Conservation (phyloP, 37 sponge, comb jelly and placozoan genomes). For the Petrosia ficiformis region DNA sequence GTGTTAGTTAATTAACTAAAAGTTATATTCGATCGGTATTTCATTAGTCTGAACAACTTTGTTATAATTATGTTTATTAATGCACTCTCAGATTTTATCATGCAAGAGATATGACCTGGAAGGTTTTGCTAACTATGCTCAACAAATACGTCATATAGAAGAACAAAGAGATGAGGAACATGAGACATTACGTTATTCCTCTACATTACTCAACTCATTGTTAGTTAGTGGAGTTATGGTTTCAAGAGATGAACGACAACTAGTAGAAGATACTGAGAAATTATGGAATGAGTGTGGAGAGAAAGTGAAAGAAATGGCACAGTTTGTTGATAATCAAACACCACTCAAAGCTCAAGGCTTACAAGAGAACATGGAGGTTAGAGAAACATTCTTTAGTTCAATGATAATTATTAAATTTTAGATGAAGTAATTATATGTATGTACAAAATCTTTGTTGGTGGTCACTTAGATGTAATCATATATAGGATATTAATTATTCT, state of each 20-base stretch:
- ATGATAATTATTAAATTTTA: too few relatives aligned
- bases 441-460: too few relatives aligned
- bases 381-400: too few relatives aligned
- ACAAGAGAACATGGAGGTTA: constrained; percentile 57
- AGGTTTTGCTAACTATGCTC: constrained; percentile 60
- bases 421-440: too few relatives aligned
- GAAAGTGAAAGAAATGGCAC: constrained; percentile 18
- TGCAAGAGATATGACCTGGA: constrained; percentile 67
- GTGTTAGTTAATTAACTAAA: too few relatives aligned
- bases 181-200: not conserved
- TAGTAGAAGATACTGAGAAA: constrained; percentile 20
- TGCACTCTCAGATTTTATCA: constrained; percentile 26
- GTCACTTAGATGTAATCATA: too few relatives aligned
- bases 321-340: constrained; percentile 67
- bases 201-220: not conserved
- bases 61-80: not conserved
- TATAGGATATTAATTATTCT: too few relatives aligned
- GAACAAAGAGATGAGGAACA: not conserved
- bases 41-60: too few relatives aligned
- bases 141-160: constrained; percentile 4
- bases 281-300: constrained; percentile 48
- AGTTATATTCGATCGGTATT: too few relatives aligned
- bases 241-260: constrained; percentile 15
- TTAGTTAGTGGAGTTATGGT: not conserved
- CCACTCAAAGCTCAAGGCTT: constrained; percentile 74